phyloP scores from a whole-genome alignment of 2,888 invertebrate species.

The Acleris emargana region DNA sequence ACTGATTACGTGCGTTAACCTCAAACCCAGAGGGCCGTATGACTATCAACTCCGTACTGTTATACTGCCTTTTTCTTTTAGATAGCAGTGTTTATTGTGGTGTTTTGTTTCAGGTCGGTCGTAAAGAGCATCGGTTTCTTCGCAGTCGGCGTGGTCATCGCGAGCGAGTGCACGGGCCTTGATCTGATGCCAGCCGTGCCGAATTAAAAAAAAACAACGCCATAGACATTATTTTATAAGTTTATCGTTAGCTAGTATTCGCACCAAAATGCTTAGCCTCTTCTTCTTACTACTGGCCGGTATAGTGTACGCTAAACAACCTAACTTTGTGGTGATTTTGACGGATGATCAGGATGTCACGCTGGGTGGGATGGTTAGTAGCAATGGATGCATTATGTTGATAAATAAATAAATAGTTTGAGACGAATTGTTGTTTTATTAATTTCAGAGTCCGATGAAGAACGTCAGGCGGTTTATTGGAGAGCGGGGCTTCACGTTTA shows the following conservation, averaged over 20 bases:
- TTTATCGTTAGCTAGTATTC: constrained; percentile 46
- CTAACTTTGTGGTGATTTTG: constrained; percentile 91
- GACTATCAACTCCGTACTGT: too few relatives aligned
- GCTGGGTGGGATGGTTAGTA: constrained; percentile 90
- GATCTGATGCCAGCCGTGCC: constrained; percentile 87
- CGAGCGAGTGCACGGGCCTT: constrained; percentile 89
- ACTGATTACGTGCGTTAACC: too few relatives aligned
- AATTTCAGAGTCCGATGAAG: constrained; percentile 86
- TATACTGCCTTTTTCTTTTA: too few relatives aligned
- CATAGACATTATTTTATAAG: constrained; percentile 34
- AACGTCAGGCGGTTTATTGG: constrained; percentile 85
- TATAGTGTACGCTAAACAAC: constrained; percentile 58
- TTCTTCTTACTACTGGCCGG: constrained; percentile 54
- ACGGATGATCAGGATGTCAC: constrained; percentile 94
- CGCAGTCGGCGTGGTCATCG: constrained; percentile 89
- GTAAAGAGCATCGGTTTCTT: constrained; percentile 92
- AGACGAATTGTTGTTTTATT: constrained; percentile 56
- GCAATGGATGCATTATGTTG: constrained; percentile 41
- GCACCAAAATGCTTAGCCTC: constrained; percentile 66
- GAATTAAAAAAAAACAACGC: constrained; percentile 54
- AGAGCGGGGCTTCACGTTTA: constrained; percentile 86
- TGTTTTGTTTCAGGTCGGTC: constrained; percentile 86
- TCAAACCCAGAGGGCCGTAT: too few relatives aligned
- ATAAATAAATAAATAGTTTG: constrained; percentile 66
- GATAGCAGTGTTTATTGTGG: constrained; percentile 17